Conservation (phyloP, 2,888 invertebrate genomes). For the Drosophila anceps region DNA sequence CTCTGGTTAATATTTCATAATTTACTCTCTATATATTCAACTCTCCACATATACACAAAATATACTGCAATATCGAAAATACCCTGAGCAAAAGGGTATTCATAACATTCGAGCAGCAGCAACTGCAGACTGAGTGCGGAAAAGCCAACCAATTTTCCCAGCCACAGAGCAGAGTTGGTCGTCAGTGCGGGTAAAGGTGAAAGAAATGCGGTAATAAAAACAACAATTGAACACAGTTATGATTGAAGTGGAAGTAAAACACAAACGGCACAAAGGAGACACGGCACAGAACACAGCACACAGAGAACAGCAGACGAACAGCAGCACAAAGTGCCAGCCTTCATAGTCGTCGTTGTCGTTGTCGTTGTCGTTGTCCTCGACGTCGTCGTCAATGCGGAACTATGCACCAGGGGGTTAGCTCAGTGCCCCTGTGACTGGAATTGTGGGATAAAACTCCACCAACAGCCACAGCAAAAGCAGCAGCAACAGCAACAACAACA, state of each 20-base stretch:
- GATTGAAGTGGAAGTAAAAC: constrained; percentile 77
- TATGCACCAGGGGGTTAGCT: constrained; percentile 60
- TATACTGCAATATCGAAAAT: no score
- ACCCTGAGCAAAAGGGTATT: background rate
- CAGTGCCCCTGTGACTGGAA: constrained; percentile 41
- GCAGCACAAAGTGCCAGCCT: constrained; percentile 52
- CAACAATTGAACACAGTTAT: constrained; percentile 82
- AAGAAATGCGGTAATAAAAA: constrained; percentile 79
- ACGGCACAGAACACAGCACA: constrained; percentile 16
- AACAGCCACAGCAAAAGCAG: constrained; percentile 27
- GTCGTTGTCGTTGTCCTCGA: constrained; percentile 8
- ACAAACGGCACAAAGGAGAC: constrained; percentile 46
- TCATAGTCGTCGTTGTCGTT: constrained; percentile 15
- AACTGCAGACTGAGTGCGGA: constrained; percentile 9
- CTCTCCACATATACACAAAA: background rate
- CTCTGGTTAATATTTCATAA: background rate
- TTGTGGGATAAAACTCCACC: constrained; percentile 51
- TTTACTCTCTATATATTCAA: background rate
- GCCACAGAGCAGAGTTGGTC: constrained; percentile 48
- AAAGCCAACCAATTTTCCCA: constrained; percentile 57
- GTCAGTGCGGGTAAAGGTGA: constrained; percentile 58
- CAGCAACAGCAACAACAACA: constrained; percentile 24
- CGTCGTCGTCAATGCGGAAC: constrained; percentile 61
- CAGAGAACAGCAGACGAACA: constrained; percentile 13
- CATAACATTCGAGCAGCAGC: background rate